These are phyloP conservation scores for Dasypus novemcinctus DNA, from an alignment of 2,113 vertebrate genomes.

Conservation along the genomic window DNA sequence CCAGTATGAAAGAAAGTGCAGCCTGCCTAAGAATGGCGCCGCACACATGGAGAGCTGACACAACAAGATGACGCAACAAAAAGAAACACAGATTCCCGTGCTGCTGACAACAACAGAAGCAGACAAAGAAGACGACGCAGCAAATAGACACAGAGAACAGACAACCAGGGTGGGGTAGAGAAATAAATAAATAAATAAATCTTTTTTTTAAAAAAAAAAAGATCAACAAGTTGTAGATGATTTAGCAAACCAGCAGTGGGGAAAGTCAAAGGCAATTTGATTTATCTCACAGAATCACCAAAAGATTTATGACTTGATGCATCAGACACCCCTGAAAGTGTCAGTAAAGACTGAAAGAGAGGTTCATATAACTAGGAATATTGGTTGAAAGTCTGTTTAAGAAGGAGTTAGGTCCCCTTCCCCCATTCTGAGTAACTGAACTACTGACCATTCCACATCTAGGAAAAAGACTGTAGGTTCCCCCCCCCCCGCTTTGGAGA, in stretches of 20 bases:
- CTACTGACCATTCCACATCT: background rate
- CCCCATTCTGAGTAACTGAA: background rate
- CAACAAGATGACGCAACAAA: too few relatives aligned
- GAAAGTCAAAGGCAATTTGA: background rate
- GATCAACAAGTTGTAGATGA: background rate
- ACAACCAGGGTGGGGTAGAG: too few relatives aligned
- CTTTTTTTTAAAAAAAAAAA: too few relatives aligned
- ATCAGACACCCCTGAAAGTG: background rate
- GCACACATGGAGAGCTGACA: too few relatives aligned
- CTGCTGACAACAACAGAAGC: too few relatives aligned
- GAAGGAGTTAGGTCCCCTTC: background rate
- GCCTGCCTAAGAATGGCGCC: too few relatives aligned
- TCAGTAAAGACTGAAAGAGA: background rate
- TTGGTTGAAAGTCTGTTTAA: background rate
- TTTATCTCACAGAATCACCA: background rate
- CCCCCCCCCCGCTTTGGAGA: background rate
- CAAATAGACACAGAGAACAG: too few relatives aligned
- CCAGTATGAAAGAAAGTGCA: too few relatives aligned
- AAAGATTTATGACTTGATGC: background rate
- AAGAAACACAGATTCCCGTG: too few relatives aligned
- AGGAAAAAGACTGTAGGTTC: background rate
- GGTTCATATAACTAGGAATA: background rate
- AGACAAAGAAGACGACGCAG: too few relatives aligned
- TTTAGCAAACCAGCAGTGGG: background rate
- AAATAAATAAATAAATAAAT: too few relatives aligned